Base-by-base conservation (phyloP, 2,113 vertebrate species). In the Varanus salvator region DNA sequence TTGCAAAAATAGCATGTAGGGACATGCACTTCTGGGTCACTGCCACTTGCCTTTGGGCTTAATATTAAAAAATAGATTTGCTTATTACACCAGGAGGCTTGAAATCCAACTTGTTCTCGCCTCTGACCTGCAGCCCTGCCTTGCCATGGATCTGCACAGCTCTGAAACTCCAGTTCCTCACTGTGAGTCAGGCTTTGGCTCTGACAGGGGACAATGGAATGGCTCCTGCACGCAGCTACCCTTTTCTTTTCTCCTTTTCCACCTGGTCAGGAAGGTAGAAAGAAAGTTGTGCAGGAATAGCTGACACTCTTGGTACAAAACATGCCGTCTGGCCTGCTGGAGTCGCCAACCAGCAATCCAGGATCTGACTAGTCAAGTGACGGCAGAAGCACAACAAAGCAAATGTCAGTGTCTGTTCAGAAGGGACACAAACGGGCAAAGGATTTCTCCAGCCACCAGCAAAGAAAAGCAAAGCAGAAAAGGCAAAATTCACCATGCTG, bases 401-500 rank as follows among this genome's bases (percentile, higher is more conserved):
- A n/a, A 12, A 21, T 19, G 6, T 44, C 87, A 74, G 90, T 85
- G 1, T 90, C 89, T 90, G 87, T 91, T 94, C 91, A 88, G 12
- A 88, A 93, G 94, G 92, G 81, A 92, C 88, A 91, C 91, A 94
- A 89, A 80, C 83, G 86, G 3, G 69, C 93, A 95, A 96, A 93
- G 94, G 94, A 94, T 87, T 71, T 89, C 93, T 92, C 87, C 91
- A 84, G 91, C 94, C 86, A 92, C 94, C 93, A 93, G 93, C 80
- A 87, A 44, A 44, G 38, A 1, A 44, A 2, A 44, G 38, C 38
- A 44, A 44, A 44, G 38, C 38, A 44, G 38, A 44, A 44, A 44
- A 94, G 75, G 85, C 89, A 95, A 95, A 95, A 95, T 96, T 95
- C 93, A 89, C 95, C 93, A 95, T 95, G 93, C 94, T 93, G 93